Percentiles rank a stretch among this genome's conserved stretches.
phyloP scores from a whole-genome alignment of 92 coral and sea anemone genomes.

The Parazoanthus darwini region DNA sequence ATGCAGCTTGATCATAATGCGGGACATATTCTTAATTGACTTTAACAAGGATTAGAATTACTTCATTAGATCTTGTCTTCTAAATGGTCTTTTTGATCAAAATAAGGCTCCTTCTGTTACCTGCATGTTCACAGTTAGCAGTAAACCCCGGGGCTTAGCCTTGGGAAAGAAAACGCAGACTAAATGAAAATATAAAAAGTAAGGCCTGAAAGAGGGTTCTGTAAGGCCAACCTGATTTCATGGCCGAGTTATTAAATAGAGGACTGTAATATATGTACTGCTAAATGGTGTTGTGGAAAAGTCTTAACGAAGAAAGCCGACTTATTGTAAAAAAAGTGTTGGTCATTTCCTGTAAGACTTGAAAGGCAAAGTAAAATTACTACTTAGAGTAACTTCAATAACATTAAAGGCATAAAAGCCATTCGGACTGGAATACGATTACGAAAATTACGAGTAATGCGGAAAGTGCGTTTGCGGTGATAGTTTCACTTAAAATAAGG shows the following conservation, averaged over 20 bases:
- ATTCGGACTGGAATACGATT: background rate
- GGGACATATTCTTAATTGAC: background rate
- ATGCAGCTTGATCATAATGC: background rate
- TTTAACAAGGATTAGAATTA: background rate
- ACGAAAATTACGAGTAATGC: background rate
- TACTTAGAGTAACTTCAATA: background rate
- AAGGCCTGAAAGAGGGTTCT: no score
- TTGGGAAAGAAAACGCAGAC: background rate
- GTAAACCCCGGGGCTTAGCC: background rate
- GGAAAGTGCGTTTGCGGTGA: no score
- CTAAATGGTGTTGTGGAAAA: background rate
- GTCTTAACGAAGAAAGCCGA: background rate
- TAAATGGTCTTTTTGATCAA: background rate
- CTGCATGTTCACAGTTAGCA: background rate
- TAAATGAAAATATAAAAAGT: background rate
- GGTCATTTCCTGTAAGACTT: background rate
- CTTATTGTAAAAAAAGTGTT: no score
- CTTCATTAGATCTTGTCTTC: no score
- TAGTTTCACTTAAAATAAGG: no score
- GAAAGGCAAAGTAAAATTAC: background rate
- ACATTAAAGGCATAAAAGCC: background rate
- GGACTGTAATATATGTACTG: background rate
- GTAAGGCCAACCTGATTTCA: background rate
- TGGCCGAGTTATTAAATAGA: background rate
- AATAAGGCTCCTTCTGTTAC: background rate